Conservation (phyloP, 2,888 invertebrate genomes). For the Catonia carolina region DNA sequence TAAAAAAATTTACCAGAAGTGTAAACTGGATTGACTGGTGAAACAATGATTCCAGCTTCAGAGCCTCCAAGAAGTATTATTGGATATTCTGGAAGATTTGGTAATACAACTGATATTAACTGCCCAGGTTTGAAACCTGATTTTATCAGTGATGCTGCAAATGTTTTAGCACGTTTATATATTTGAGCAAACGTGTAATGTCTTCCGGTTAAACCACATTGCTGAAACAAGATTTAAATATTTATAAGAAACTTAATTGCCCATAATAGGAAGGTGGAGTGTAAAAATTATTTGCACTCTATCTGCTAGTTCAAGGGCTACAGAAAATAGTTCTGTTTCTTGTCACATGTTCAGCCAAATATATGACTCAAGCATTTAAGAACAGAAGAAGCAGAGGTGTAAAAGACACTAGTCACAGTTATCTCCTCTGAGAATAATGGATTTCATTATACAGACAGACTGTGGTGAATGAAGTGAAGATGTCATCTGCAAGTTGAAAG, state of each 20-base stretch:
- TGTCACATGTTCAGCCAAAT: no score
- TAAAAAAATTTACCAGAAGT: constrained; percentile 49
- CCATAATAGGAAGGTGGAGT: no score
- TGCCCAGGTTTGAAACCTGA: constrained; percentile 60
- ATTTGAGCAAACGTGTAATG: constrained; percentile 65
- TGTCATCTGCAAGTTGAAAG: no score
- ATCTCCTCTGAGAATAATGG: no score
- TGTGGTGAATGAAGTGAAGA: no score
- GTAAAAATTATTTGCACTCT: no score
- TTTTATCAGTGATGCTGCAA: constrained; percentile 60
- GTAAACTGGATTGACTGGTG: constrained; percentile 69
- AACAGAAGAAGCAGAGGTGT: no score
- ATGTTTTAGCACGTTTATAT: constrained; percentile 55
- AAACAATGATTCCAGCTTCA: constrained; percentile 61
- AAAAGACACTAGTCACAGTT: no score
- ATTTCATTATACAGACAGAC: no score
- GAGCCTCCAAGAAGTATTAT: constrained; percentile 58
- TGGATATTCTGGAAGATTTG: constrained; percentile 70
- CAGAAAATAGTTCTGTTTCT: no score
- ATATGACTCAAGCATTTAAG: no score
- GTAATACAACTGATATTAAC: constrained; percentile 61
- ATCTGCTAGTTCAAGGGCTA: no score
- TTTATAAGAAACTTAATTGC: not conserved
- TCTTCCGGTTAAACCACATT: constrained; percentile 63
- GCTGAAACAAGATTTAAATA: constrained; percentile 46